These are phyloP conservation scores for Apis cerana DNA, from an alignment of 1,140 invertebrate species.

Conservation along the genomic window DNA sequence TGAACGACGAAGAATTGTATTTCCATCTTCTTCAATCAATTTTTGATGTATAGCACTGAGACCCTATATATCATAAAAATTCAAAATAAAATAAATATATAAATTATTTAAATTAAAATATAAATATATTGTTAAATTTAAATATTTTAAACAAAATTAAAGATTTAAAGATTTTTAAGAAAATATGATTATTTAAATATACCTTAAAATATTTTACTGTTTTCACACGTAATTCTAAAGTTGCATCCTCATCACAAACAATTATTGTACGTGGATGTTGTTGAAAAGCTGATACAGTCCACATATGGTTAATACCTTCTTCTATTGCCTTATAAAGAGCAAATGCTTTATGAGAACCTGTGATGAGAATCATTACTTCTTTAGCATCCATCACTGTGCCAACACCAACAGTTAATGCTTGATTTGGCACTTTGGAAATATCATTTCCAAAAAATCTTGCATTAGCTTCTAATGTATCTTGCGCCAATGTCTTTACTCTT, in stretches of 20 bases:
- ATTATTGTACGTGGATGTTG: conserved; percentile 95
- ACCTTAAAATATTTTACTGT: conserved; percentile 99
- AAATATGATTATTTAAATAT: conserved; percentile 29
- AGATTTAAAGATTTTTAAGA: background rate
- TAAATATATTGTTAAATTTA: background rate
- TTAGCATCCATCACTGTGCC: conserved; percentile 99
- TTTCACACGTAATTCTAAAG: conserved; percentile 97
- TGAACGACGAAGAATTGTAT: conserved; percentile 75
- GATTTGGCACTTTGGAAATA: conserved; percentile 93
- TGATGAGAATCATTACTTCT: conserved; percentile 99
- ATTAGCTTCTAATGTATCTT: conserved; percentile 98
- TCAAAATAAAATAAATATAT: conserved; percentile 40
- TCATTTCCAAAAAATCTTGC: conserved; percentile 98
- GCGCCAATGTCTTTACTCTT: conserved; percentile 96
- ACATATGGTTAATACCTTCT: conserved; percentile 99
- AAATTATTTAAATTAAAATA: conserved; percentile 15
- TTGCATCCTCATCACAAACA: conserved; percentile 99
- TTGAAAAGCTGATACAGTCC: conserved; percentile 99
- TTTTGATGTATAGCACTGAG: conserved; percentile 87
- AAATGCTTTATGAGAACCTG: conserved; percentile 98
- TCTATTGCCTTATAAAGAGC: conserved; percentile 98
- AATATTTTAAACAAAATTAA: background rate
- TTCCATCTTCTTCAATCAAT: conserved; percentile 84
- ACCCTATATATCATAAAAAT: conserved; percentile 80
- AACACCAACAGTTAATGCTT: conserved; percentile 98